Evolutionary conservation across 1,140 invertebrate species (phyloP).

Genomic region (Rhizoglyphus robini): DNA sequence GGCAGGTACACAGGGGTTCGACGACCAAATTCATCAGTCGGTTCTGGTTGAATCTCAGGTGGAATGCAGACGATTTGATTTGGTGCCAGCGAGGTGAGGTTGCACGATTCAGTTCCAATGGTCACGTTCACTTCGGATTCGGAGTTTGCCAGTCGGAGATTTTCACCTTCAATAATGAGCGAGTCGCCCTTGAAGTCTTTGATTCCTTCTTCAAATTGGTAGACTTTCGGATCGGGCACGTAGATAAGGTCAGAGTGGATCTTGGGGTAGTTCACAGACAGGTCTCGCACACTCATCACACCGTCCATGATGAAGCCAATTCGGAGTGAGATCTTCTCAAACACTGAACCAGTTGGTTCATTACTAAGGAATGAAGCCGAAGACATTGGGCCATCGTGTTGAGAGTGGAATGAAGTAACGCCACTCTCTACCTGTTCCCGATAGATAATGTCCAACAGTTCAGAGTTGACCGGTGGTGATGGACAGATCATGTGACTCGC

Average conservation of each 20-base stretch:
- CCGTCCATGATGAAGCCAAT: slow-evolving; percentile 93
- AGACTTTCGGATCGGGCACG: slow-evolving; percentile 80
- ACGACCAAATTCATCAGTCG: slow-evolving; percentile 69
- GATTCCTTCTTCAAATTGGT: slow-evolving; percentile 55
- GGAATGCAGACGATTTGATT: slow-evolving; percentile 82
- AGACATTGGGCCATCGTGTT: too few species aligned
- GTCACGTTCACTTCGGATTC: slow-evolving; percentile 79
- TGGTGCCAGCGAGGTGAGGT: slow-evolving; percentile 77
- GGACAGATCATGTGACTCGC: slow-evolving; percentile 86
- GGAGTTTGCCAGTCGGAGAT: slow-evolving; percentile 76
- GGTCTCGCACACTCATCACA: slow-evolving; percentile 69
- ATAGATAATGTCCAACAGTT: slow-evolving; percentile 5
- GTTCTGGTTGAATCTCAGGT: slow-evolving; percentile 63
- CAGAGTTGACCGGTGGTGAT: slow-evolving; percentile 54
- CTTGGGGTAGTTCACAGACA: slow-evolving; percentile 69
- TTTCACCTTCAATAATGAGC: slow-evolving; percentile 84
- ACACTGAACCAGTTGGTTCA: not conserved
- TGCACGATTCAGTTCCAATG: slow-evolving; percentile 72
- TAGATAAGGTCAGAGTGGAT: slow-evolving; percentile 66
- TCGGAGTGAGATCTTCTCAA: slow-evolving; percentile 33
- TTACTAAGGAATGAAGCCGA: not conserved
- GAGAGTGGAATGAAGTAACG: too few species aligned
- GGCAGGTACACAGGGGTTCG: slow-evolving; percentile 13
- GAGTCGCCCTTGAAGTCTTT: slow-evolving; percentile 64
- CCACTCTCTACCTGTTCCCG: slow-evolving; percentile 8